Percentiles rank a stretch among this genome's conserved stretches.
Evolutionary conservation across 1,140 invertebrate genomes (phyloP).

Genomic region (Hyposmocoma kahamanoa): DNA sequence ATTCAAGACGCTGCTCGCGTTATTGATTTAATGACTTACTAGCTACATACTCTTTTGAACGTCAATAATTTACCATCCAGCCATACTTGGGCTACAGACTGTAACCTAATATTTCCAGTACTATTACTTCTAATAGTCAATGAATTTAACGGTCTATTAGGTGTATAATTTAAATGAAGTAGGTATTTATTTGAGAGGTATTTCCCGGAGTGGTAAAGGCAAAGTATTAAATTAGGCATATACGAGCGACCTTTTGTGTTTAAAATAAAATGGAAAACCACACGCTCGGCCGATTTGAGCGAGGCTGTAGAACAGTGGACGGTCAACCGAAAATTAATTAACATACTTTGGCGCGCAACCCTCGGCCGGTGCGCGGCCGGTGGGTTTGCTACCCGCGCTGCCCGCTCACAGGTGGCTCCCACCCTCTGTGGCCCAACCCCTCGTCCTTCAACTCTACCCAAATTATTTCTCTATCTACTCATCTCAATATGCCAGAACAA

Average conservation of each 20-base stretch:
- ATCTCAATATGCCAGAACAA: no score
- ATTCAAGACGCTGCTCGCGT: slow-evolving; percentile 17
- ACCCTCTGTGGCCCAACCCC: slow-evolving; percentile 23
- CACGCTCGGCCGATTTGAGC: slow-evolving; percentile 52
- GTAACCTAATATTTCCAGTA: no score
- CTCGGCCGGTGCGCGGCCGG: no score
- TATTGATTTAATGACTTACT: slow-evolving; percentile 27
- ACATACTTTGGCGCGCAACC: slow-evolving; percentile 66
- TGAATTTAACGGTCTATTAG: no score
- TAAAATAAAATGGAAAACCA: slow-evolving; percentile 61
- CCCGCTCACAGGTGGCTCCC: slow-evolving; percentile 43
- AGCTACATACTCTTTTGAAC: no score
- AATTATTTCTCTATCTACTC: slow-evolving; percentile 47
- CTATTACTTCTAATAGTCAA: no score
- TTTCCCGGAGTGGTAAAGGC: no score
- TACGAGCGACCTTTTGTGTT: slow-evolving; percentile 48
- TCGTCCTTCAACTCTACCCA: slow-evolving; percentile 14
- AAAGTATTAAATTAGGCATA: slow-evolving; percentile 30
- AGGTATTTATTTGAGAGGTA: no score
- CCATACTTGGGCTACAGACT: no score
- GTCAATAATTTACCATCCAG: no score
- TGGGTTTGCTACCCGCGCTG: no score
- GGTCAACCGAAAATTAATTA: slow-evolving; percentile 71
- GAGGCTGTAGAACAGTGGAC: slow-evolving; percentile 38
- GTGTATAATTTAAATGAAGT: no score